phyloP scores from a whole-genome alignment of 2,797 vertebrate species.

The Sebastes iracundus region DNA sequence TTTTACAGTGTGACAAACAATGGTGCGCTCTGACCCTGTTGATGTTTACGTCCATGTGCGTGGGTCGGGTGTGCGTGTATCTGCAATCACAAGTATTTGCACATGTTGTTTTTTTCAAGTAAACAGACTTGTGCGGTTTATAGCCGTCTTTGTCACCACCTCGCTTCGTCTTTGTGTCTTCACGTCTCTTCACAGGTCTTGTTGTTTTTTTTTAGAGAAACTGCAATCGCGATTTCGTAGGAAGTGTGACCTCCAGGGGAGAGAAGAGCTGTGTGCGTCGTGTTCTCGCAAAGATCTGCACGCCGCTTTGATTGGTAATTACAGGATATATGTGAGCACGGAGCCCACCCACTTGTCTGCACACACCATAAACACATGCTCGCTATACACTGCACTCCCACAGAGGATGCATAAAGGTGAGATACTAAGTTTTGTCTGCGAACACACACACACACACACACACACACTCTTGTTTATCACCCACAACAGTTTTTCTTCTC shows the following conservation, averaged over 20 bases:
- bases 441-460: background rate
- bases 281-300: conserved; percentile 39
- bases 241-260: conserved; percentile 51
- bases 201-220: conserved; percentile 31
- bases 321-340: conserved; percentile 42
- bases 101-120: conserved; percentile 6
- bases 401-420: conserved; percentile 16
- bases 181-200: background rate
- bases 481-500: background rate
- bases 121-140: conserved; percentile 24
- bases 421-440: background rate
- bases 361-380: conserved; percentile 16
- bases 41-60: background rate
- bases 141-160: conserved; percentile 11
- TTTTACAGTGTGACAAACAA: conserved; percentile 8
- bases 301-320: conserved; percentile 60
- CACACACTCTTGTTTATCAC: conserved; percentile 16
- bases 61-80: background rate
- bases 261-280: conserved; percentile 6
- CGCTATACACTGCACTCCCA: background rate
- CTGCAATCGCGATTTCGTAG: conserved; percentile 7
- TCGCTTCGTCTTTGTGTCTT: background rate
- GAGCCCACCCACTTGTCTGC: conserved; percentile 46
- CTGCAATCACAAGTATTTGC: conserved; percentile 41
- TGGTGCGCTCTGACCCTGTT: background rate